phyloP scores from a whole-genome alignment of 2,888 invertebrate species.

The Teleiodes luculella region DNA sequence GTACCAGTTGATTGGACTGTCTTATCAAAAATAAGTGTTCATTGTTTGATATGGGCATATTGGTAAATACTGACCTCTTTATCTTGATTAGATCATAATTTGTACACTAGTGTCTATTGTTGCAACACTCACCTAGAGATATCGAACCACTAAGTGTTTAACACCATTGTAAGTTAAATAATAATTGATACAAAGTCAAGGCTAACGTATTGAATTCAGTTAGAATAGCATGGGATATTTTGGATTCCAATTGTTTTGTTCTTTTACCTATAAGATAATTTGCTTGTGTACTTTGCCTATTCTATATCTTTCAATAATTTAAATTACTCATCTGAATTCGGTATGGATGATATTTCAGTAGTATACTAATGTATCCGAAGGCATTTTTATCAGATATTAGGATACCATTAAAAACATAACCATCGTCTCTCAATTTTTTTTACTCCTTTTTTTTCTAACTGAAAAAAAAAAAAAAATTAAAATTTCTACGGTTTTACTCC shows the following conservation, averaged over 20 bases:
- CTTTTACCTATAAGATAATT: too few species aligned
- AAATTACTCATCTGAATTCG: too few species aligned
- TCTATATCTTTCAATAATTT: too few species aligned
- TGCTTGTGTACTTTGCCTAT: too few species aligned
- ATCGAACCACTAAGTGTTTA: background rate
- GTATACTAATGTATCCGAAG: too few species aligned
- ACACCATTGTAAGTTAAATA: background rate
- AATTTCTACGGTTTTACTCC: too few species aligned
- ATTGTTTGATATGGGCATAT: constrained; percentile 9
- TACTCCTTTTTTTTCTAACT: too few species aligned
- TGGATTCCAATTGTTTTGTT: background rate
- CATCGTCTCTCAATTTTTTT: too few species aligned
- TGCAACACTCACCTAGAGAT: background rate
- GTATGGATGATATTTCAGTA: too few species aligned
- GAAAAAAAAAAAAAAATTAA: too few species aligned
- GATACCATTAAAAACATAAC: too few species aligned
- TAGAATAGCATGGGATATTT: background rate
- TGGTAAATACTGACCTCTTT: constrained; percentile 17
- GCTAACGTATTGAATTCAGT: background rate
- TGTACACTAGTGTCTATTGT: constrained; percentile 18
- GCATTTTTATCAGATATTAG: too few species aligned
- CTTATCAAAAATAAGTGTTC: background rate
- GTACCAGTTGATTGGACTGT: background rate
- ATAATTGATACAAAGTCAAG: constrained; percentile 15
- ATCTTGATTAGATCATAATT: constrained; percentile 10